Evolutionary conservation across 2,888 invertebrate species (phyloP), one percentile per base, ranked within the genome.

Genomic region (Eupelmus urozonus): DNA sequence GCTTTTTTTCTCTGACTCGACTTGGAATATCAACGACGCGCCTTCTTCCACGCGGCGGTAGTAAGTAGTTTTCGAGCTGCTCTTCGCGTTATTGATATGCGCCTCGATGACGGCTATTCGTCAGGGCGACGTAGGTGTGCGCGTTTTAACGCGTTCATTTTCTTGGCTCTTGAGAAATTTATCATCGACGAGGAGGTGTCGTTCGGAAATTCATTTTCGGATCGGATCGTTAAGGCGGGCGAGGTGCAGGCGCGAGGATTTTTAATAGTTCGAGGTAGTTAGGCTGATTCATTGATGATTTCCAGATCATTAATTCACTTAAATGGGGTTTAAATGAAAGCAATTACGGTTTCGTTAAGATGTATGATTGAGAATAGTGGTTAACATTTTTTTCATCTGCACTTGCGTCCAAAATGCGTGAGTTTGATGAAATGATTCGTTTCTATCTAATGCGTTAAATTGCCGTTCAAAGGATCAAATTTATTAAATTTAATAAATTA

Each of bases 81-180:
- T n/a, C n/a, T n/a, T n/a, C n/a, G n/a, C n/a, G 42, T 51, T 63
- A 65, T 59, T 29, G 34, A 63, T 51, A 72, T 25, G 53, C 18
- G 27, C n/a, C 27, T 63, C 59, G 49, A 67, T 60, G 34, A 59
- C 25, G 57, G 51, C 66, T 59, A 51, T 74, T 74, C 66, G 16
- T 74, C 69, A 45, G 29, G 34, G 27, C 53, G 66, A 53, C 11
- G 45, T 16, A 29, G 74, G n/a, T 65, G 42, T 23, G 45, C 18
- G 57, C 27, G 25, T 45, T 51, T 69, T 63, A 62, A 70, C 57
- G 76, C 69, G 65, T 71, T 65, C 29, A 69, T 70, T 65, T 65
- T 51, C 25, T 60, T 23, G 5, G 20, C 20, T 60, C 16, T 51
- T 20, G 23, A 18, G n/a, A 62, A 40, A 72, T 53, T 62, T 29